phyloP scores from a whole-genome alignment of 2,888 invertebrate genomes.

The Acleris sparsana region DNA sequence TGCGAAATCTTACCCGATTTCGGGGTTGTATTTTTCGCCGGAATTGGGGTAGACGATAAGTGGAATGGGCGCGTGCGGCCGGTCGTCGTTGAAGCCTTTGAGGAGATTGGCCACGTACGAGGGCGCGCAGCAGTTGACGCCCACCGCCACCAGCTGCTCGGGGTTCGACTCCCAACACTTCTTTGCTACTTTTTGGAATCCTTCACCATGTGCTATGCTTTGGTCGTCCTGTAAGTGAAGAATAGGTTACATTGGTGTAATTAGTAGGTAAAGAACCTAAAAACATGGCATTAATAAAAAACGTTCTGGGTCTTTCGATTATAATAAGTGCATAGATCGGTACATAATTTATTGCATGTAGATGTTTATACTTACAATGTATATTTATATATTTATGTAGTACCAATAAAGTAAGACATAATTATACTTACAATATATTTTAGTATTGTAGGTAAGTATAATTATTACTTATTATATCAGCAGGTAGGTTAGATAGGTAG shows the following conservation, averaged over 20 bases:
- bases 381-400: too few relatives aligned
- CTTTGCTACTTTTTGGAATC: slow-evolving; percentile 88
- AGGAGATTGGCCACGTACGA: slow-evolving; percentile 70
- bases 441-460: too few relatives aligned
- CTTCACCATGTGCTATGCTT: slow-evolving; percentile 91
- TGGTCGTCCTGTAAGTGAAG: slow-evolving; percentile 67
- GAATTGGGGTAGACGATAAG: slow-evolving; percentile 97
- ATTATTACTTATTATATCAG: too few relatives aligned
- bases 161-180: slow-evolving; percentile 89
- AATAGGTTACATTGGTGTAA: not conserved
- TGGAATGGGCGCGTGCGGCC: slow-evolving; percentile 84
- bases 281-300: too few relatives aligned
- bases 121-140: slow-evolving; percentile 92
- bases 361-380: too few relatives aligned
- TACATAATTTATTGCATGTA: too few relatives aligned
- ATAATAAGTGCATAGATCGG: too few relatives aligned
- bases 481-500: too few relatives aligned
- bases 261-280: too few relatives aligned
- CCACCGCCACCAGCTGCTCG: slow-evolving; percentile 90
- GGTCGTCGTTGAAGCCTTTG: slow-evolving; percentile 77
- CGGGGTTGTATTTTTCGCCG: slow-evolving; percentile 90
- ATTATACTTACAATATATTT: too few relatives aligned
- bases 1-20: slow-evolving; percentile 83
- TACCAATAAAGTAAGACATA: too few relatives aligned
- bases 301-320: too few relatives aligned